Evolutionary conservation across 2,888 invertebrate genomes (phyloP).

Genomic region (Sialis lutaria): DNA sequence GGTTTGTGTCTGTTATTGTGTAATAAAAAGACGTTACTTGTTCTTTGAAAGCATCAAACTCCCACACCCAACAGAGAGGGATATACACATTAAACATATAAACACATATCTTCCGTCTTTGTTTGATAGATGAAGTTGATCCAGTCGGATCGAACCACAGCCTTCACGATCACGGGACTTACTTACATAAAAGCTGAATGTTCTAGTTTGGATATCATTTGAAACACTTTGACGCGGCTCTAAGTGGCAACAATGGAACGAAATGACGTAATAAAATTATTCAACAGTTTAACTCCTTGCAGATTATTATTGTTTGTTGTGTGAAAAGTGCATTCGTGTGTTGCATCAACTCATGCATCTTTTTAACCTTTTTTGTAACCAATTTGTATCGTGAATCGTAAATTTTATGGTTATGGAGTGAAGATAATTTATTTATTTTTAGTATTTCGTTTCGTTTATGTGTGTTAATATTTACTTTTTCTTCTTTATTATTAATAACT

Average conservation of each 20-base stretch:
- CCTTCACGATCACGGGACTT: neutral
- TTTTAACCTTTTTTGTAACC: no score
- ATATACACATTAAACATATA: neutral
- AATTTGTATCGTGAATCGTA: no score
- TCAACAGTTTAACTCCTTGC: neutral
- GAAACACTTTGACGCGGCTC: neutral
- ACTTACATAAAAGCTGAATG: neutral
- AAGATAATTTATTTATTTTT: no score
- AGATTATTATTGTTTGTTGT: no score
- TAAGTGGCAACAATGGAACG: neutral
- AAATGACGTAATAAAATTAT: neutral
- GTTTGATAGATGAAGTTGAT: neutral
- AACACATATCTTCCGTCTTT: neutral
- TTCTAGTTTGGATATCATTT: neutral
- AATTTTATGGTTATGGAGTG: no score
- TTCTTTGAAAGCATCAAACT: neutral
- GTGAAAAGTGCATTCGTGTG: no score
- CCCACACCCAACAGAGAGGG: neutral
- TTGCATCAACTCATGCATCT: no score
- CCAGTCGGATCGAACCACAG: neutral
- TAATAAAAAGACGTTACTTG: conserved; percentile 18
- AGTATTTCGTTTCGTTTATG: no score
- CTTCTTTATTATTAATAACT: no score
- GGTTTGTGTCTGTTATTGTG: conserved; percentile 25
- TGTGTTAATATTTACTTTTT: no score